Percentiles rank a stretch among this genome's conserved stretches.
Conservation (phyloP, 1,140 invertebrate genomes). For the Neotoxoptera formosana region DNA sequence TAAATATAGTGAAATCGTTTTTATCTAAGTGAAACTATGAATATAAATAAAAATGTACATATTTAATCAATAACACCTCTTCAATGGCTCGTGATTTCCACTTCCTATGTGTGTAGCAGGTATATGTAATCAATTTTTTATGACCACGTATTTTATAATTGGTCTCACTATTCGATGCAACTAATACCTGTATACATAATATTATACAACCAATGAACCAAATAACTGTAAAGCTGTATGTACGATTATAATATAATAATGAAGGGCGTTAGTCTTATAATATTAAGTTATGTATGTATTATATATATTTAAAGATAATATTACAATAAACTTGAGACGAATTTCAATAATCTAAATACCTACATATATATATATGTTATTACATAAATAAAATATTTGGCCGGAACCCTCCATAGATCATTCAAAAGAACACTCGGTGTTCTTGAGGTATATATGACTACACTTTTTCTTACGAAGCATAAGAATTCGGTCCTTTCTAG, state of each 20-base stretch:
- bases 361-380: background rate
- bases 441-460: background rate
- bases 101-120: background rate
- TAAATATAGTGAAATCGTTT: background rate
- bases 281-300: background rate
- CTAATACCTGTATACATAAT: background rate
- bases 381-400: background rate
- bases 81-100: background rate
- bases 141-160: background rate
- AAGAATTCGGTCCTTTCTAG: slow-evolving; percentile 10
- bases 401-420: background rate
- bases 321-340: background rate
- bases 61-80: background rate
- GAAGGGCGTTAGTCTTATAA: background rate
- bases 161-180: background rate
- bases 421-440: background rate
- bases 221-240: background rate
- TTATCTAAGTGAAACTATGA: background rate
- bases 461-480: background rate
- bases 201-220: background rate
- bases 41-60: background rate
- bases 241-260: background rate
- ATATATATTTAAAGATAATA: background rate
- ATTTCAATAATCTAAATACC: background rate
- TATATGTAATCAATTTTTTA: background rate